Evolutionary conservation across 37 sponge, comb jelly and placozoan species (phyloP).

Genomic region (Lycopodina hypogea): DNA sequence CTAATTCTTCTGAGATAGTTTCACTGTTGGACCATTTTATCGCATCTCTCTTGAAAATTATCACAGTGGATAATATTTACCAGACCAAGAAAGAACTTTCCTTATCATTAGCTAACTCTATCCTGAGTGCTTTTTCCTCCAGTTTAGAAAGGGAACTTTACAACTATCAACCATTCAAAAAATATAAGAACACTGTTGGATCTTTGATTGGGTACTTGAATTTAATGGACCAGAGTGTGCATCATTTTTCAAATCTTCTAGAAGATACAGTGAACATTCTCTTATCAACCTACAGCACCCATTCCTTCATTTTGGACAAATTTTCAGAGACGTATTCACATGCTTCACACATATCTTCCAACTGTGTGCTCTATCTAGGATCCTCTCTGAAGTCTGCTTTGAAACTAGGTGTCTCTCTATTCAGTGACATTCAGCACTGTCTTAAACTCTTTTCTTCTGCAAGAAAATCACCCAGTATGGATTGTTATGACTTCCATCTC

Average conservation of each 20-base stretch:
- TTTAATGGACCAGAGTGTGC: background rate
- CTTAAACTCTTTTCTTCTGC: background rate
- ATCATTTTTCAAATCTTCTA: slow-evolving; percentile 3
- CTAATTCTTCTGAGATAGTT: background rate
- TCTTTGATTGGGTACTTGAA: background rate
- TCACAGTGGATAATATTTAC: slow-evolving; percentile 11
- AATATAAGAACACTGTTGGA: background rate
- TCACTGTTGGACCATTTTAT: background rate
- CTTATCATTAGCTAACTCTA: slow-evolving; percentile 1
- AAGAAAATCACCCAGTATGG: background rate
- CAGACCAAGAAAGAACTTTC: slow-evolving; percentile 7
- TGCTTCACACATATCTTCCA: background rate
- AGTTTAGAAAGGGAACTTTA: background rate
- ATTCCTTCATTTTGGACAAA: background rate
- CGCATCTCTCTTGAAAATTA: background rate
- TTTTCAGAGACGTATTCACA: background rate
- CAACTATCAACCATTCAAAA: background rate
- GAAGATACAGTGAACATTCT: background rate
- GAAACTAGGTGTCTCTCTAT: background rate
- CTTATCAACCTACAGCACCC: slow-evolving; percentile 2
- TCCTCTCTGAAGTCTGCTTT: background rate
- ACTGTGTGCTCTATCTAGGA: background rate
- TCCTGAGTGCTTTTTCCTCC: background rate
- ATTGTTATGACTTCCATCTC: background rate
- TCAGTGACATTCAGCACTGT: slow-evolving; percentile 2